These are phyloP conservation scores for Mormoops blainvillei DNA, from an alignment of 2,113 vertebrate species.

Conservation along the genomic window DNA sequence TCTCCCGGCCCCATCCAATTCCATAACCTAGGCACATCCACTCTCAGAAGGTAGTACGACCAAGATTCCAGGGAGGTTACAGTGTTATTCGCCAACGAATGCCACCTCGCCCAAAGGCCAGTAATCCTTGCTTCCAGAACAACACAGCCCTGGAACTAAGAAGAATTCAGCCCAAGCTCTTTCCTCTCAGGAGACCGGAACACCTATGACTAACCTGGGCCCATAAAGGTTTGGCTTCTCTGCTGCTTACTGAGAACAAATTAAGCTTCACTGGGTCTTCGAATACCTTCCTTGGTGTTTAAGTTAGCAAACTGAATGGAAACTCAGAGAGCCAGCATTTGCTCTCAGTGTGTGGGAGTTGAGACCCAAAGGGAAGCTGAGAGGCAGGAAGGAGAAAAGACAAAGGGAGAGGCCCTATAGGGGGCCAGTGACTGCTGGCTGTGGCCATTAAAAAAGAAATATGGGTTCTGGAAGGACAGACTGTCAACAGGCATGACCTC, in stretches of 20 bases:
- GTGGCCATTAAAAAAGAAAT: neutral
- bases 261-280: no score
- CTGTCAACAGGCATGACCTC: neutral
- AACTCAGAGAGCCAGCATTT: neutral
- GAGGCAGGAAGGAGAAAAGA: neutral
- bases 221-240: neutral
- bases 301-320: neutral
- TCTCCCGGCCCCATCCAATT: neutral
- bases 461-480: neutral
- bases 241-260: neutral
- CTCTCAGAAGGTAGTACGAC: neutral
- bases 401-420: accelerated
- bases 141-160: neutral
- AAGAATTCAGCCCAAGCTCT: neutral
- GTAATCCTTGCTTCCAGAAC: neutral
- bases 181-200: neutral
- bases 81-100: neutral
- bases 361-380: neutral
- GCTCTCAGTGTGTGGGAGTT: neutral
- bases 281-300: neutral
- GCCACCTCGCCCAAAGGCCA: neutral
- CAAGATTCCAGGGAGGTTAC: neutral
- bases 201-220: accelerated
- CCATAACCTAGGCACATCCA: neutral
- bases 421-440: neutral